These are phyloP conservation scores for Collichthys lucidus DNA, from an alignment of 2,113 vertebrate genomes.

Conservation along the genomic window DNA sequence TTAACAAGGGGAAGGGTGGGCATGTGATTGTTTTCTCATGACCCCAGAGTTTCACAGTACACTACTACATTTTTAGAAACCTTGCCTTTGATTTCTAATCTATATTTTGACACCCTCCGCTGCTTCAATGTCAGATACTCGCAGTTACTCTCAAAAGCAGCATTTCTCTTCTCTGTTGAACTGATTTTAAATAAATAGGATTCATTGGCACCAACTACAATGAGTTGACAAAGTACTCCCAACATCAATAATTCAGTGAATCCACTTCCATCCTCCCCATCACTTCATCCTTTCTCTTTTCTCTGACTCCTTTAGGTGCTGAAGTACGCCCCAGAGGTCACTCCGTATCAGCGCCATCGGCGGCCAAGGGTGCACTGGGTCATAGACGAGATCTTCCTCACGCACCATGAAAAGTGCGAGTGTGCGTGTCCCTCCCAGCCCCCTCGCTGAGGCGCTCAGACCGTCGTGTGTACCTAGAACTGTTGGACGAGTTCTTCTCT, in stretches of 20 bases:
- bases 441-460: constrained; percentile 87
- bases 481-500: constrained; percentile 42
- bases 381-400: constrained; percentile 93
- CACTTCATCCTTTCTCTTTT: not conserved
- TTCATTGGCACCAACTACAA: not conserved
- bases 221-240: not conserved
- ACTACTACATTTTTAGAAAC: not conserved
- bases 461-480: constrained; percentile 37
- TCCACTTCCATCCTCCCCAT: not conserved
- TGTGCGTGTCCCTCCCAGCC: constrained; percentile 92
- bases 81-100: constrained; percentile 1
- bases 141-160: not conserved
- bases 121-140: not conserved
- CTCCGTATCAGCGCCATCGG: constrained; percentile 76
- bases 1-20: not conserved
- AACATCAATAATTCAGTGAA: not conserved
- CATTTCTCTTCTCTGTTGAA: not conserved
- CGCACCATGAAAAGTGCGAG: constrained; percentile 94
- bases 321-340: constrained; percentile 89
- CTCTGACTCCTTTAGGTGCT: constrained; percentile 86
- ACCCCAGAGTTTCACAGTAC: not conserved
- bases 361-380: constrained; percentile 83
- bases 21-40: not conserved
- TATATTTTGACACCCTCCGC: not conserved
- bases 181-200: not conserved